Evolutionary conservation across 2,888 invertebrate species (phyloP).

Genomic region (Tipula vernalis): DNA sequence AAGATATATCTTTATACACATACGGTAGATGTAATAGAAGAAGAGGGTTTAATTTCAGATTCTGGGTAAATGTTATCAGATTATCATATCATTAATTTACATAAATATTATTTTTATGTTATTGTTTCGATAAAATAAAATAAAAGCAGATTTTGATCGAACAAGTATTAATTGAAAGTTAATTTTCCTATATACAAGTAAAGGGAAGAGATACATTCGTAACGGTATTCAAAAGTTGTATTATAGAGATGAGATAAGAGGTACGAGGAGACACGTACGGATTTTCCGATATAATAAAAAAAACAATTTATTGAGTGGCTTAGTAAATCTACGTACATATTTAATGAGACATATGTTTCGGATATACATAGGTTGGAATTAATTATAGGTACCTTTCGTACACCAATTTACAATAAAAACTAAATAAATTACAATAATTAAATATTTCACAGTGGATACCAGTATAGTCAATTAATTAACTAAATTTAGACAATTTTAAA

Average conservation of each 20-base stretch:
- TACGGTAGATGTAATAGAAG: neutral
- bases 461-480: neutral
- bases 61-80: neutral
- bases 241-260: neutral
- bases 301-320: neutral
- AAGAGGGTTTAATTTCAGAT: neutral
- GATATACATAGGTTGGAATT: neutral
- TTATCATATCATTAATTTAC: neutral
- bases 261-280: neutral
- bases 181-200: neutral
- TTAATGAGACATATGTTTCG: neutral
- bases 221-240: neutral
- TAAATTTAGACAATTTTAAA: neutral
- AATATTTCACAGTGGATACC: neutral
- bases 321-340: neutral
- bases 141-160: neutral
- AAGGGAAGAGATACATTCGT: neutral
- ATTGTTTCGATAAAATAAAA: neutral
- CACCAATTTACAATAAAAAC: neutral
- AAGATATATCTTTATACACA: neutral
- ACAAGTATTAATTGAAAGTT: neutral
- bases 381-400: neutral
- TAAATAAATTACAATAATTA: neutral
- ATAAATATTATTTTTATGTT: neutral
- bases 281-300: neutral